Conservation (phyloP, 2,113 vertebrate species). For the Percina caprodes region DNA sequence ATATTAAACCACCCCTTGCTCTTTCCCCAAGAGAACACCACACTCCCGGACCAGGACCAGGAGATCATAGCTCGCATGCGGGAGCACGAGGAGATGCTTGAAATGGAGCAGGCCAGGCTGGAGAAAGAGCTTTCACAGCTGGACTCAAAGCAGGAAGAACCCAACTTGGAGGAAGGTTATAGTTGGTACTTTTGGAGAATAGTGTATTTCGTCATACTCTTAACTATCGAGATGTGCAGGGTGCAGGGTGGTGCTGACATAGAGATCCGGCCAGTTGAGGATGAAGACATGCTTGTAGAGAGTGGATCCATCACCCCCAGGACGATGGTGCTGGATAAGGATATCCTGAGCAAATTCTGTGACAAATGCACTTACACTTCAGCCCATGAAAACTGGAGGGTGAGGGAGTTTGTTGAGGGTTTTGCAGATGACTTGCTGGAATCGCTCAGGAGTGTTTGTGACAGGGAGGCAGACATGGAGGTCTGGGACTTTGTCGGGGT, state of each 20-base stretch:
- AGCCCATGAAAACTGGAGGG: constrained; percentile 86
- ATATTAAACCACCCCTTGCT: constrained; percentile 92
- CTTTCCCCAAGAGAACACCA: constrained; percentile 89
- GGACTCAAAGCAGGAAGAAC: constrained; percentile 69
- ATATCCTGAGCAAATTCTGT: constrained; percentile 86
- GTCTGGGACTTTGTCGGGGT: constrained; percentile 93
- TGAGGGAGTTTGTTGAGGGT: constrained; percentile 94
- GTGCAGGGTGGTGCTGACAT: constrained; percentile 66
- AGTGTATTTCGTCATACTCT: constrained; percentile 90
- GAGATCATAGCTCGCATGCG: constrained; percentile 85
- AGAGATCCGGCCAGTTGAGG: constrained; percentile 78
- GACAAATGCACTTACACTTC: constrained; percentile 86
- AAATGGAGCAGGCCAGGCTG: constrained; percentile 85
- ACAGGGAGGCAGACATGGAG: constrained; percentile 90
- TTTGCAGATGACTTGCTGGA: constrained; percentile 94
- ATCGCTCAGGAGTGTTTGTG: constrained; percentile 89
- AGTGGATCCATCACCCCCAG: constrained; percentile 74
- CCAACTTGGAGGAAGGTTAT: constrained; percentile 66
- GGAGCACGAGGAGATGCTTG: constrained; percentile 88
- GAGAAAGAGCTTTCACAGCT: constrained; percentile 85
- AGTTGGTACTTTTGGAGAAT: constrained; percentile 93
- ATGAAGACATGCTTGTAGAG: constrained; percentile 85
- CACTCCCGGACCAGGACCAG: constrained; percentile 84
- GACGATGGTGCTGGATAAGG: constrained; percentile 84
- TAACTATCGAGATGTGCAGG: constrained; percentile 91